phyloP scores from a whole-genome alignment of 2,888 invertebrate species.

The Dicyrtomina minuta region DNA sequence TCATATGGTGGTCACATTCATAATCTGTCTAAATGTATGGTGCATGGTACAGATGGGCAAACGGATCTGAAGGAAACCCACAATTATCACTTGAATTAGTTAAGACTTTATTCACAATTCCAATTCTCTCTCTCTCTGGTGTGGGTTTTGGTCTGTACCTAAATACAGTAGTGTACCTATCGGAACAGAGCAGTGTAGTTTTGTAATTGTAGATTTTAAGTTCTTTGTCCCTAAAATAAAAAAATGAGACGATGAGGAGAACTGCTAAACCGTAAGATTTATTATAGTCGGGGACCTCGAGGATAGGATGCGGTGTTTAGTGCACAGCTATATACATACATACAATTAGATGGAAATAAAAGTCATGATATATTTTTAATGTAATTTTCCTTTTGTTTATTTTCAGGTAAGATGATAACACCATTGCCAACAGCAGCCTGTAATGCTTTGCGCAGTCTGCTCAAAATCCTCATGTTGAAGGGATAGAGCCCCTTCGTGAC shows the following conservation, averaged over 20 bases:
- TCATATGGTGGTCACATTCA: conserved; percentile 32
- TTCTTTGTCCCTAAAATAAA: conserved; percentile 1
- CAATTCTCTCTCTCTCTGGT: neutral
- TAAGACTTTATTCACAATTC: conserved; percentile 31
- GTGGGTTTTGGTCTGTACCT: neutral
- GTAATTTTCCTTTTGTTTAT: neutral
- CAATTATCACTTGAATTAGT: conserved; percentile 35
- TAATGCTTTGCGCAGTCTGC: no score
- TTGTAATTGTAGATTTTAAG: neutral
- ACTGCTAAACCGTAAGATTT: neutral
- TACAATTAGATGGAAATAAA: neutral
- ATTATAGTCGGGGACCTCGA: neutral
- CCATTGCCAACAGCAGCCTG: neutral
- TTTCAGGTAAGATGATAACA: neutral
- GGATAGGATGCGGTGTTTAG: no score
- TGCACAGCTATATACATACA: neutral
- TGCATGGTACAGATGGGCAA: conserved; percentile 23
- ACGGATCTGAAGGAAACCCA: conserved; percentile 24
- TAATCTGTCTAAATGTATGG: conserved; percentile 31
- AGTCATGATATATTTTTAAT: neutral
- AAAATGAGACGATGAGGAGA: neutral
- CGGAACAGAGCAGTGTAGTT: neutral
- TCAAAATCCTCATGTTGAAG: no score
- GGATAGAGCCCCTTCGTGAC: no score
- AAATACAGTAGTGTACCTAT: neutral